Conservation (phyloP, 2,113 vertebrate species). For the Solenodon paradoxus region DNA sequence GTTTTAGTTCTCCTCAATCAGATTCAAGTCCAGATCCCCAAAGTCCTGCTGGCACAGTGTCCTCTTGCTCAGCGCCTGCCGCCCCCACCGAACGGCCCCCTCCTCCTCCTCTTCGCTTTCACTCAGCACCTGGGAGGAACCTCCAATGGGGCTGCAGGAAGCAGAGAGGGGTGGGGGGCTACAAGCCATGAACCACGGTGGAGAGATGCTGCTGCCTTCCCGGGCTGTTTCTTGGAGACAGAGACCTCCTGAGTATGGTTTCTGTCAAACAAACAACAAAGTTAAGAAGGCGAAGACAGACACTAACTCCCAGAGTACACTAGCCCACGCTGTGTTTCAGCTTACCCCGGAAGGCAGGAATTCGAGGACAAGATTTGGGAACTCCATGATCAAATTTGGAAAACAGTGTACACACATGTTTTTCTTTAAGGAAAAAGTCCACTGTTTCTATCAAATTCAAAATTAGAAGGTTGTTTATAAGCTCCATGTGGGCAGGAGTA, state of each 20-base stretch:
- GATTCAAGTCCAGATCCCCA: slow-evolving; percentile 88
- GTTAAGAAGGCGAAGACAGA: slow-evolving; percentile 38
- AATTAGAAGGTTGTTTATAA: neutral
- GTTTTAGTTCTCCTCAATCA: slow-evolving; percentile 90
- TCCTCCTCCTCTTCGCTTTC: slow-evolving; percentile 88
- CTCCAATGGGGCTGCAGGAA: slow-evolving; percentile 83
- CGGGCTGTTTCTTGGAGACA: slow-evolving; percentile 80
- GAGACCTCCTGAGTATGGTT: slow-evolving; percentile 81
- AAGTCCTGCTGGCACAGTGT: slow-evolving; percentile 90
- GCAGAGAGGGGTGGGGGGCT: slow-evolving; percentile 81
- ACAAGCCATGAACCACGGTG: slow-evolving; percentile 81
- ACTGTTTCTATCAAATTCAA: slow-evolving; percentile 28
- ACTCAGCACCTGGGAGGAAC: slow-evolving; percentile 87
- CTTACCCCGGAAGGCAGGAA: neutral
- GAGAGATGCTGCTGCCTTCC: slow-evolving; percentile 79
- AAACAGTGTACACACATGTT: neutral
- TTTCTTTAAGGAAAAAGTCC: slow-evolving; percentile 1
- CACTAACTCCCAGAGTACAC: neutral
- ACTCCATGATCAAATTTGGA: slow-evolving; percentile 8
- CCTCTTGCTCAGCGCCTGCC: slow-evolving; percentile 77
- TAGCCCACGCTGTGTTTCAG: neutral
- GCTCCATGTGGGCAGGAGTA: neutral
- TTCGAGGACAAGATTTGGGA: neutral
- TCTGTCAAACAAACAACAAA: slow-evolving; percentile 76
- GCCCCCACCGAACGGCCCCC: slow-evolving; percentile 74